Conservation (phyloP, 2,888 invertebrate genomes). For the Argyra leucocephala region DNA sequence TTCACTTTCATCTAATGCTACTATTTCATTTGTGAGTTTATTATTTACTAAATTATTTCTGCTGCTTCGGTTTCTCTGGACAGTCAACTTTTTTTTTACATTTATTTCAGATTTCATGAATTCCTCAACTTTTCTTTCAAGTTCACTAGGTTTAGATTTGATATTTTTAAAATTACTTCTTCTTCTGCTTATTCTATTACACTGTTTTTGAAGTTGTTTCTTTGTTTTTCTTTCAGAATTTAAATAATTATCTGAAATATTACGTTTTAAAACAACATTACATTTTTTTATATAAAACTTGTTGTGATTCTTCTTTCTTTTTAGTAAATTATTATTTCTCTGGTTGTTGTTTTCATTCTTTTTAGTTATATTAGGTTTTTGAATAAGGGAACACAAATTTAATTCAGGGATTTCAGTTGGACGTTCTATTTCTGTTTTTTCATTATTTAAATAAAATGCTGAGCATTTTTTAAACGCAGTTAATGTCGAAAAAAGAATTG, state of each 20-base stretch:
- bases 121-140: too few relatives aligned
- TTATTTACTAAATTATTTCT: too few relatives aligned
- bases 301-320: not conserved
- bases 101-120: too few relatives aligned
- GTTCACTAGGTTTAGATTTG: not conserved
- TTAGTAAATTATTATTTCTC: not conserved
- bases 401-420: not conserved
- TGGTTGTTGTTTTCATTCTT: not conserved
- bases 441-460: constrained; percentile 10
- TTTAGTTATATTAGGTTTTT: not conserved
- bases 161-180: not conserved
- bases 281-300: not conserved
- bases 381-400: not conserved
- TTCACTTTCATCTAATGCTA: too few relatives aligned
- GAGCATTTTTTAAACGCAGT: not conserved
- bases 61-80: too few relatives aligned
- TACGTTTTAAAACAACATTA: not conserved
- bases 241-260: not conserved
- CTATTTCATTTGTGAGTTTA: too few relatives aligned
- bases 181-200: not conserved
- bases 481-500: constrained; percentile 4
- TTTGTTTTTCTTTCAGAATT: not conserved
- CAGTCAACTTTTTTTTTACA: too few relatives aligned
- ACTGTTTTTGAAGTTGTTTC: not conserved
- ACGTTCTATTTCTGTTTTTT: not conserved